phyloP scores from a whole-genome alignment of 2,888 invertebrate species.

The Eupithecia subumbrata region DNA sequence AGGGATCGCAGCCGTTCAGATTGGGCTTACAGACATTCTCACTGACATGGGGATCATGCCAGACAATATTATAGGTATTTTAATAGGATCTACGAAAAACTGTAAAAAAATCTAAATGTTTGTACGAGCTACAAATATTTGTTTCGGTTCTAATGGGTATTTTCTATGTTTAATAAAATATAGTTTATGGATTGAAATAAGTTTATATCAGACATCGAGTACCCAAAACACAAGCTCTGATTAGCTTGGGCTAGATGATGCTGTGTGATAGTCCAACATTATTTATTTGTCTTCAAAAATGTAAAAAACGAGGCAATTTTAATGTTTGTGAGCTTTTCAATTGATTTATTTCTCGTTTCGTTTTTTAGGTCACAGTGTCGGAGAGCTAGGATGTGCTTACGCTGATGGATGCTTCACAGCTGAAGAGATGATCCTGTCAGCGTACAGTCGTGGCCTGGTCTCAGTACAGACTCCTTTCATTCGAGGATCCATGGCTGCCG shows the following conservation, averaged over 20 bases:
- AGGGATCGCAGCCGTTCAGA: constrained; percentile 88
- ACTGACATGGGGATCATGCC: constrained; percentile 84
- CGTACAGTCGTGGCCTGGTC: constrained; percentile 90
- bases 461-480: constrained; percentile 86
- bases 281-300: neutral
- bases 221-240: too few species aligned
- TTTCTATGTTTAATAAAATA: too few species aligned
- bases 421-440: constrained; percentile 90
- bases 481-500: constrained; percentile 93
- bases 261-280: too few species aligned
- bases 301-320: neutral
- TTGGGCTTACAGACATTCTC: constrained; percentile 71
- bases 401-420: constrained; percentile 94
- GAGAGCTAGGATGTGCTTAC: constrained; percentile 96
- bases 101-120: too few species aligned
- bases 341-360: constrained; percentile 56
- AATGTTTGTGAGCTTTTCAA: neutral
- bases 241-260: too few species aligned
- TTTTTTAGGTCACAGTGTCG: constrained; percentile 93
- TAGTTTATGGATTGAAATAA: too few species aligned
- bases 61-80: constrained; percentile 88
- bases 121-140: too few species aligned
- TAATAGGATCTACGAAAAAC: neutral
- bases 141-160: too few species aligned
- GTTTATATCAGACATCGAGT: too few species aligned